Evolutionary conservation across 2,888 invertebrate species (phyloP).

Genomic region (Limnephilus rhombicus): DNA sequence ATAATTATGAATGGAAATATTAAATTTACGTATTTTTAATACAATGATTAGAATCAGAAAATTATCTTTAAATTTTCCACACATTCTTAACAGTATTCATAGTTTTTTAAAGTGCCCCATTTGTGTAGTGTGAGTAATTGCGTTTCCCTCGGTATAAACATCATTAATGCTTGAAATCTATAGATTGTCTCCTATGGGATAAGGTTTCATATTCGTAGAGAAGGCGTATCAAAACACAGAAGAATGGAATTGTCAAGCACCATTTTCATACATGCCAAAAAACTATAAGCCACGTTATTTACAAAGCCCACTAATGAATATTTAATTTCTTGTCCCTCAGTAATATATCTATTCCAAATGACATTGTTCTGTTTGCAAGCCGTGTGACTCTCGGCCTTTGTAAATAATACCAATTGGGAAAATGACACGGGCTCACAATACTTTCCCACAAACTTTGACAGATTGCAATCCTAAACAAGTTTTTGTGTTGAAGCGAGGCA

Average conservation of each 20-base stretch:
- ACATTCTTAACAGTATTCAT: no score
- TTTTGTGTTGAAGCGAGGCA: constrained; percentile 51
- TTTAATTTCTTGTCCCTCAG: not conserved
- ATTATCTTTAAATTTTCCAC: no score
- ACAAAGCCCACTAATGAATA: not conserved
- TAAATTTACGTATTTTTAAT: no score
- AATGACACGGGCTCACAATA: constrained; percentile 25
- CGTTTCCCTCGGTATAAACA: not conserved
- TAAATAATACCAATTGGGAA: constrained; percentile 39
- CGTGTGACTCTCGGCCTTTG: constrained; percentile 34
- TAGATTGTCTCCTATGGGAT: not conserved
- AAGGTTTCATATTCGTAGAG: not conserved
- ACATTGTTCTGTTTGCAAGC: not conserved
- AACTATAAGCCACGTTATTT: not conserved
- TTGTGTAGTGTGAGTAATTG: no score
- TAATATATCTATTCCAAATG: not conserved
- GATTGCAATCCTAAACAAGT: constrained; percentile 49
- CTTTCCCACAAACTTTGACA: constrained; percentile 48
- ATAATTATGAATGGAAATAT: no score
- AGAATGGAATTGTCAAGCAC: not conserved
- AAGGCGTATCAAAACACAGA: not conserved
- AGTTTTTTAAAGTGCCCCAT: no score
- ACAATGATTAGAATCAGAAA: no score
- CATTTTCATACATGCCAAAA: not conserved
- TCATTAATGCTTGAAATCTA: no score